Evolutionary conservation across 1,140 invertebrate species (phyloP), one percentile per base, ranked within the genome.

Genomic region (Brachionus koreanus): DNA sequence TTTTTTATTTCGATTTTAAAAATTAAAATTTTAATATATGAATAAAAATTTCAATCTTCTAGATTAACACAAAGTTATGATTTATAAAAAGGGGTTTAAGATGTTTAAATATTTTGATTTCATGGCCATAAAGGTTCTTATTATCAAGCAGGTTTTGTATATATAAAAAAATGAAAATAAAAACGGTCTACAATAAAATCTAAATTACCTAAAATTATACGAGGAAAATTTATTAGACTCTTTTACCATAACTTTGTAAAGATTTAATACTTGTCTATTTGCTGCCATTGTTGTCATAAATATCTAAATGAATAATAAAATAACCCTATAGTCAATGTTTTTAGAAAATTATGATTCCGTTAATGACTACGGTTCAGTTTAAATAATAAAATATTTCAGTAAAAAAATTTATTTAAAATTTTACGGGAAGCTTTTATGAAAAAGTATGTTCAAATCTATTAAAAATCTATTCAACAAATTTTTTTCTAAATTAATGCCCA

Each of bases 161-260:
- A 29, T 29, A 29, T 42, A 42, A 42, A 42, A 42, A 7, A 13
- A 3, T 42, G 7, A 42, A 42, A 42, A 42, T 10, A 42, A 42
- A 7, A 3, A 10, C 2, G 12, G 5, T 42, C 39, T 10, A 3
- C 12, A 42, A 42, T 3, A 3, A 42, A 10, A 3, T 52, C n/a
- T 19, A 57, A 57, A 25, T 79, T 79, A 79, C 76, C 76, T 33
- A 79, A 61, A 79, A 61, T 79, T 79, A 37, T 79, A 79, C 0
- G 76, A 79, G 33, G 76, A 79, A 65, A 79, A 79, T 42, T 79
- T 57, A 25, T 65, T 43, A 3, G 76, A 79, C 61, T 79, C 76
- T 61, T 79, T 79, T 23, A 79, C 37, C 76, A 79, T 57, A 35
- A 7, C 5, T 39, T 79, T 79, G 76, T 79, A 79, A 2, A 79